Evolutionary conservation across 2,888 invertebrate genomes (phyloP), one percentile per base, ranked within the genome.

Genomic region (Tinea semifulvella): DNA sequence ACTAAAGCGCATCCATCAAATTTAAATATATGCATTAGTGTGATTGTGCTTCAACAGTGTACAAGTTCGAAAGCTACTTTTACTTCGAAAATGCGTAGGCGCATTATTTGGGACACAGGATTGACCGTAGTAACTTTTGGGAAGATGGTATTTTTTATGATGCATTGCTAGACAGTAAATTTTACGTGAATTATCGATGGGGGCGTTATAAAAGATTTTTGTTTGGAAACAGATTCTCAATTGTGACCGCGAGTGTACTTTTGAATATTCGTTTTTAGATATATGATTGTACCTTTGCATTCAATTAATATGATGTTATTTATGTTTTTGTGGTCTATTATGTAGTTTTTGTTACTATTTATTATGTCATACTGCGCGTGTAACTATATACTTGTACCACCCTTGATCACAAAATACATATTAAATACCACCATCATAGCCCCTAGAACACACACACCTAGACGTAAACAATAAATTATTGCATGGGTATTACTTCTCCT

Each of bases 141-240:
- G 48, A 54, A 54, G 54, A 61, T 57, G 56, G 62, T 59, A 56
- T 57, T 65, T 65, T 62, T 60, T 58, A 59, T 69, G 65, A 71
- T 68, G 56, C 58, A 70, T 65, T 53, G 56, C 56, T 56, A 11
- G 31, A 31, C 18, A 43, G 18, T 31, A 43, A 43, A 43, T 43
- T 43, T 19, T 43, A 31, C 3, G 22, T 28, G 43, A 43, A 43
- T 31, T 31, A 43, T 43, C 31, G 20, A 31, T 28, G 43, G 18
- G 20, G 18, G 18, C 27, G 2, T 43, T 19, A 27, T 17, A 43
- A 43, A 43, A 28, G 31, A 27, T 42, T 42, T 18, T 38, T 7
- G 16, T 27, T 27, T 27, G 13, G 17, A 19, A n/a, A 40, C n/a
- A n/a, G 36, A 16, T 36, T 36, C 20, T 26, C 20, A 18, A 31